Evolutionary conservation across 1,140 invertebrate species (phyloP).

Genomic region (Amphibalanus amphitrite): DNA sequence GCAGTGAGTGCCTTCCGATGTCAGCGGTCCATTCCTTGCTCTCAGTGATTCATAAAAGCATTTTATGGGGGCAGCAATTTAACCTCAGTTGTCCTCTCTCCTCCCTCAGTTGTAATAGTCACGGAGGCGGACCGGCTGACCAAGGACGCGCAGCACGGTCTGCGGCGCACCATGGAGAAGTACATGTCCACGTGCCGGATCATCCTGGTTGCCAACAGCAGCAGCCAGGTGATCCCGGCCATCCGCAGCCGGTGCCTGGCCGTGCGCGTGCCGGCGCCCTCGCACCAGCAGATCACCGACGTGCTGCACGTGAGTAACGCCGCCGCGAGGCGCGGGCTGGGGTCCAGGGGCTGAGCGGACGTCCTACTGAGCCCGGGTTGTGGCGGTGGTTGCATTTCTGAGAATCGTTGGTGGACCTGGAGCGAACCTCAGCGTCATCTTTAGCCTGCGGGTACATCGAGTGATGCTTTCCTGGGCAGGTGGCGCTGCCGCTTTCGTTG

Average conservation of each 20-base stretch:
- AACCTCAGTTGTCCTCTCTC: too few relatives aligned
- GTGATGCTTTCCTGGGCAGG: too few relatives aligned
- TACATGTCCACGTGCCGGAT: constrained; percentile 88
- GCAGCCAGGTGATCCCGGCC: constrained; percentile 84
- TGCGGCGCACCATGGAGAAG: constrained; percentile 98
- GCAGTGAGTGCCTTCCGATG: too few relatives aligned
- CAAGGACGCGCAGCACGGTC: constrained; percentile 93
- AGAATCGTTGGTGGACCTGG: too few relatives aligned
- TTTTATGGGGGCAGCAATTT: constrained; percentile 12
- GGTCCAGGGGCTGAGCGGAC: too few relatives aligned
- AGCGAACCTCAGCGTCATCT: too few relatives aligned
- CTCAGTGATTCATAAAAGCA: constrained; percentile 8
- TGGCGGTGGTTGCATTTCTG: too few relatives aligned
- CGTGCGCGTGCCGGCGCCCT: constrained; percentile 76
- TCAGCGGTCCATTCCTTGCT: too few relatives aligned
- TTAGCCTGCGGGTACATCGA: too few relatives aligned
- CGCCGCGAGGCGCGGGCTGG: too few relatives aligned
- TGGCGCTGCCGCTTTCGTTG: too few relatives aligned
- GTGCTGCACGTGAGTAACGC: constrained; percentile 27
- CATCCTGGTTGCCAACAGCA: constrained; percentile 87
- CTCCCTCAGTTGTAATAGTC: constrained; percentile 81
- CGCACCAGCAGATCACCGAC: constrained; percentile 49
- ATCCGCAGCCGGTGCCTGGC: constrained; percentile 85
- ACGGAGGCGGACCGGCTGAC: constrained; percentile 92
- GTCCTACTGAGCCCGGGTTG: too few relatives aligned